Evolutionary conservation across 1,140 invertebrate species (phyloP).

Genomic region (Melitaea cinxia): DNA sequence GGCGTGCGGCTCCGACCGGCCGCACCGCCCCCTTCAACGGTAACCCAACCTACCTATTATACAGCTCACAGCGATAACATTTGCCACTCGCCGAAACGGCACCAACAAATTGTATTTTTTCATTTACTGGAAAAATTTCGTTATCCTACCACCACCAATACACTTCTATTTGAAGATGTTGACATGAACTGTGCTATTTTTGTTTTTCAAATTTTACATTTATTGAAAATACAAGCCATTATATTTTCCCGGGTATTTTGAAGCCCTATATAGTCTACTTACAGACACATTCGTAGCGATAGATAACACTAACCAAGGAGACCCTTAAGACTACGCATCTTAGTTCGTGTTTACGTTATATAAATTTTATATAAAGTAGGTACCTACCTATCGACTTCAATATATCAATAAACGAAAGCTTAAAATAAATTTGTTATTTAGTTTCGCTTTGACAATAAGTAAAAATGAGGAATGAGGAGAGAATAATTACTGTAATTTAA

Average conservation of each 20-base stretch:
- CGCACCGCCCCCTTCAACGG: conserved; percentile 56
- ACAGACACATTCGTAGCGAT: background rate
- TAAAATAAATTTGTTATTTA: too few relatives aligned
- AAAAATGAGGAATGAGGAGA: too few relatives aligned
- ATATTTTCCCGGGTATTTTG: background rate
- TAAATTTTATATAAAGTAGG: too few relatives aligned
- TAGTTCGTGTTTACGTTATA: too few relatives aligned
- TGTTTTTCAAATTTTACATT: background rate
- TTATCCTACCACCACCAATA: conserved; percentile 17
- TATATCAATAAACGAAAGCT: too few relatives aligned
- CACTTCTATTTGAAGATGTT: conserved; percentile 1
- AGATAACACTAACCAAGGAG: too few relatives aligned
- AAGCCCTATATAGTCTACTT: background rate
- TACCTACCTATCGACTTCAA: too few relatives aligned
- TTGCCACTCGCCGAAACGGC: conserved; percentile 58
- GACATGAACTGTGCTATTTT: conserved; percentile 1
- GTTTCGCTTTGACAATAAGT: too few relatives aligned
- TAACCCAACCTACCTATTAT: conserved; percentile 69
- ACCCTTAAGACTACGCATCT: too few relatives aligned
- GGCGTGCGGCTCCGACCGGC: conserved; percentile 18
- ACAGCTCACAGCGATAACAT: conserved; percentile 66
- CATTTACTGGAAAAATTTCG: conserved; percentile 47
- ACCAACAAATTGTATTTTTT: conserved; percentile 60
- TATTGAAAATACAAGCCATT: background rate
- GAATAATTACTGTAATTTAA: too few relatives aligned